These are phyloP conservation scores for Andrena camellia DNA, from an alignment of 2,888 invertebrate genomes.

Conservation along the genomic window DNA sequence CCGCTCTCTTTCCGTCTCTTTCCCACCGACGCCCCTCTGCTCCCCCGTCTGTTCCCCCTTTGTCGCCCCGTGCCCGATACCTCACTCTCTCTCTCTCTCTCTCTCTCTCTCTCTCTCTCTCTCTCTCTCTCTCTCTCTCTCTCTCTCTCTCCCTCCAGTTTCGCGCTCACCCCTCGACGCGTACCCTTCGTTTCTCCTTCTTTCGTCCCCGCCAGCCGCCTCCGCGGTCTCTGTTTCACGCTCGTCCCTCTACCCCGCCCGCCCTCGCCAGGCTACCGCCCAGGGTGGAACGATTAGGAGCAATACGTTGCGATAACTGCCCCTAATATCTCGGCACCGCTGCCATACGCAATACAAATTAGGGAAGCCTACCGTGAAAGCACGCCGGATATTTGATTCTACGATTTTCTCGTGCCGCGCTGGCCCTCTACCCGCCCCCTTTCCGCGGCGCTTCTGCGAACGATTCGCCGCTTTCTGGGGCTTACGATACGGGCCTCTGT, in stretches of 20 bases:
- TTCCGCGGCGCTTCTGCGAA: conserved; percentile 33
- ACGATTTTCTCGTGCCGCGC: conserved; percentile 67
- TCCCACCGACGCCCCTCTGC: background rate
- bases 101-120: conserved; percentile 57
- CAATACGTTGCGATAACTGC: conserved; percentile 84
- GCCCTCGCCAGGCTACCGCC: conserved; percentile 50
- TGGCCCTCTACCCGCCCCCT: conserved; percentile 21
- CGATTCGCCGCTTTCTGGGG: conserved; percentile 31
- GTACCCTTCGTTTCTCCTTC: conserved; percentile 48
- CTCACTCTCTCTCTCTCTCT: conserved; percentile 52
- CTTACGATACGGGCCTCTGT: conserved; percentile 4
- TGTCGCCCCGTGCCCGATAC: conserved; percentile 38
- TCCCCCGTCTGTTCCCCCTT: conserved; percentile 18
- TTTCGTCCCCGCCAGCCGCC: conserved; percentile 32
- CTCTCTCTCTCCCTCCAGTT: conserved; percentile 56
- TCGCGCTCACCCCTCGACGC: conserved; percentile 52
- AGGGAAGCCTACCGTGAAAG: conserved; percentile 78
- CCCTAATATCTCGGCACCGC: conserved; percentile 82
- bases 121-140: conserved; percentile 50
- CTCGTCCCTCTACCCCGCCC: conserved; percentile 44
- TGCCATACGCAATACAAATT: conserved; percentile 82
- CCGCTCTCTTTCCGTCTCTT: conserved; percentile 47
- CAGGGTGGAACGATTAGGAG: conserved; percentile 83
- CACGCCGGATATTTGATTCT: conserved; percentile 74
- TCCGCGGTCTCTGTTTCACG: conserved; percentile 48